These are phyloP conservation scores for Micropterix aruncella DNA, from an alignment of 2,888 invertebrate genomes.

Conservation along the genomic window DNA sequence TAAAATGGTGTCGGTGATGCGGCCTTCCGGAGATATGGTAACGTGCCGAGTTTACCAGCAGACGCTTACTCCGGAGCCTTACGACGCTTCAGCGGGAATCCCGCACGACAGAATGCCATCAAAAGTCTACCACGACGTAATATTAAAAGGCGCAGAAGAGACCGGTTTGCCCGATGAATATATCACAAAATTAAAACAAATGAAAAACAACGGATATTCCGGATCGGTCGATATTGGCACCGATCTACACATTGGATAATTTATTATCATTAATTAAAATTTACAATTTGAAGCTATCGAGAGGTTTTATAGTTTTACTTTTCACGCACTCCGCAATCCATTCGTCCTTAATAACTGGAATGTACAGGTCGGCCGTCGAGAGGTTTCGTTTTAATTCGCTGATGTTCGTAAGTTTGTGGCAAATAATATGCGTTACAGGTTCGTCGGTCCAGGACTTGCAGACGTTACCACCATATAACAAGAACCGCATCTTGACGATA, in stretches of 20 bases:
- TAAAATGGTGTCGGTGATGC: background rate
- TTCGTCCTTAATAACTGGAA: background rate
- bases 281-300: too few relatives aligned
- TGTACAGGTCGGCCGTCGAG: background rate
- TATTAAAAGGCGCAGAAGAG: background rate
- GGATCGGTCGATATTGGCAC: background rate
- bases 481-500: background rate
- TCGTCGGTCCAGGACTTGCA: background rate
- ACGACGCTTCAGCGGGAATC: background rate
- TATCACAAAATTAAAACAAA: background rate
- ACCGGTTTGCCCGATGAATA: background rate
- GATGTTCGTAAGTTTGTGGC: background rate
- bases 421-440: background rate
- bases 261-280: too few relatives aligned
- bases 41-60: background rate
- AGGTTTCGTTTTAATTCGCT: background rate
- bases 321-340: background rate
- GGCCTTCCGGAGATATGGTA: background rate
- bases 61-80: background rate
- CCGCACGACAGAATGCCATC: background rate
- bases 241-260: too few relatives aligned
- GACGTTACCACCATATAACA: background rate
- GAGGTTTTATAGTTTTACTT: too few relatives aligned
- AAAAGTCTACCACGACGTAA: background rate
- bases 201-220: background rate